These are phyloP conservation scores for Larimichthys crocea DNA, from an alignment of 2,113 vertebrate species.

Conservation along the genomic window DNA sequence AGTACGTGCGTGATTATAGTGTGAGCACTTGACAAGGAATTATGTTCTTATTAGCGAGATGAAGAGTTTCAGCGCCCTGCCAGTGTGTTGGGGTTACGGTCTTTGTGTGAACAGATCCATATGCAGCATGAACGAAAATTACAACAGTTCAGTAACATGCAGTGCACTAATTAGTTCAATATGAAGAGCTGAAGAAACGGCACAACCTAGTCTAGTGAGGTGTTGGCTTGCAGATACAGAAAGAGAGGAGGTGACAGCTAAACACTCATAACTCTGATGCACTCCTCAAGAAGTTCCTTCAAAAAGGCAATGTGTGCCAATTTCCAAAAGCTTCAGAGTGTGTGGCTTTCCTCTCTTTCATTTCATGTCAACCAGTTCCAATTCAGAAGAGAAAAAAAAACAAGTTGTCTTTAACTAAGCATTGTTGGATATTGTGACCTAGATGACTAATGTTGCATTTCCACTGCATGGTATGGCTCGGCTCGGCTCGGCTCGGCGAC, in stretches of 20 bases:
- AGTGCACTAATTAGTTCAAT: not conserved
- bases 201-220: not conserved
- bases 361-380: not conserved
- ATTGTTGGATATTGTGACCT: not conserved
- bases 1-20: slow-evolving; percentile 35
- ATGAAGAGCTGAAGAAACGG: not conserved
- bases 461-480: too few species aligned
- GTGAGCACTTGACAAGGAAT: slow-evolving; percentile 42
- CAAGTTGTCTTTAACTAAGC: not conserved
- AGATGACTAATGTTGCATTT: not conserved
- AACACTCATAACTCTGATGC: not conserved
- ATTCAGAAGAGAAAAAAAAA: too few species aligned
- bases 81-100: not conserved
- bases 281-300: not conserved
- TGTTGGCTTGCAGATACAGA: not conserved
- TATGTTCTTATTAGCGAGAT: slow-evolving; percentile 44
- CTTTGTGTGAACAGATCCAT: not conserved
- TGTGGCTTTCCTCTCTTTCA: not conserved
- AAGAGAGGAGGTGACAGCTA: not conserved
- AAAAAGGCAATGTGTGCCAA: not conserved
- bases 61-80: slow-evolving; percentile 20
- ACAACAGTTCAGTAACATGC: not conserved
- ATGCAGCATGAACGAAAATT: not conserved
- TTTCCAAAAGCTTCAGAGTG: not conserved
- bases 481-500: too few species aligned